Conservation (phyloP, 2,888 invertebrate genomes). For the Catocala sponsa region DNA sequence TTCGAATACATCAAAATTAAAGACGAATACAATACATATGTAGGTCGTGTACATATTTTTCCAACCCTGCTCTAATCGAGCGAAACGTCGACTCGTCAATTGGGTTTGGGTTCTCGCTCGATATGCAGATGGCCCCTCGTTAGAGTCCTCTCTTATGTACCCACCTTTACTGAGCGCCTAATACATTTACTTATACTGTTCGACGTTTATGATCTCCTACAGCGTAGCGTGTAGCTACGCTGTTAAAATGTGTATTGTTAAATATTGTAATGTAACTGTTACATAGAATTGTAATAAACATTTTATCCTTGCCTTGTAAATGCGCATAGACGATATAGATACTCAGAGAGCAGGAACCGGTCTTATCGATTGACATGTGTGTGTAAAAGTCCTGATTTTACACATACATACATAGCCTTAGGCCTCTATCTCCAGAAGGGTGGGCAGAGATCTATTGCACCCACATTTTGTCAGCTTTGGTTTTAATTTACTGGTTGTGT, state of each 20-base stretch:
- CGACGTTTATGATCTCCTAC: not conserved
- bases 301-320: no score
- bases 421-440: no score
- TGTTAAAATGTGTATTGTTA: not conserved
- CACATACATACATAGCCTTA: no score
- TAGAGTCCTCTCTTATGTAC: slow-evolving; percentile 55
- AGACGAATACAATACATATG: not conserved
- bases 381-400: no score
- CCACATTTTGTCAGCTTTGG: no score
- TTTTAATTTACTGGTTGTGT: no score
- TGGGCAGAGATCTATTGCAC: no score
- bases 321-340: no score
- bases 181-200: slow-evolving; percentile 36
- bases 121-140: slow-evolving; percentile 69
- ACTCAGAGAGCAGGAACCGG: no score
- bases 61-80: slow-evolving; percentile 40
- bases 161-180: slow-evolving; percentile 47
- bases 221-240: not conserved
- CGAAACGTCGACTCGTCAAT: slow-evolving; percentile 51
- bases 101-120: slow-evolving; percentile 57
- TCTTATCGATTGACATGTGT: no score
- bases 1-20: not conserved
- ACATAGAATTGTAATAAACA: no score
- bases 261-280: no score
- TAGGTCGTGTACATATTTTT: slow-evolving; percentile 18